Conservation (phyloP, 2,113 vertebrate genomes). For the Oplegnathus fasciatus region DNA sequence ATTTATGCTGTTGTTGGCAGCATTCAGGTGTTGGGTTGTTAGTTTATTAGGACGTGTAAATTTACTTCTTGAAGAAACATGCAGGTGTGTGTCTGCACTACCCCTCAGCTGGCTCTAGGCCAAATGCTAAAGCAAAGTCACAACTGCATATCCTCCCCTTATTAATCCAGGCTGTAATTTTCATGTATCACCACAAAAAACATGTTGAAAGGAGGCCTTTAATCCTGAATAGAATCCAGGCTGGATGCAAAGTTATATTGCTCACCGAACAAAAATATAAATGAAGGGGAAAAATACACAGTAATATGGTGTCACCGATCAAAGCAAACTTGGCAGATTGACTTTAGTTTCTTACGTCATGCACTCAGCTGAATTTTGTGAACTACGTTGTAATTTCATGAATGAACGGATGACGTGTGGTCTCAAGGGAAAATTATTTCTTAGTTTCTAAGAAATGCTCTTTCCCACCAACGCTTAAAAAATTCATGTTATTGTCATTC, state of each 20-base stretch:
- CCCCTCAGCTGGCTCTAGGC: constrained; percentile 48
- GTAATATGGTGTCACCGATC: no score
- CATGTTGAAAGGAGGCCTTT: not conserved
- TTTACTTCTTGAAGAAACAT: constrained; percentile 50
- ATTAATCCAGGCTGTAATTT: not conserved
- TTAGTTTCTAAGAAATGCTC: not conserved
- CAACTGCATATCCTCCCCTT: not conserved
- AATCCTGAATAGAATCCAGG: not conserved
- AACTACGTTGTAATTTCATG: not conserved
- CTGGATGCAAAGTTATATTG: not conserved
- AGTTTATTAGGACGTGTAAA: constrained; percentile 57
- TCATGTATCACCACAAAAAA: not conserved
- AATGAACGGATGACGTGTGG: not conserved
- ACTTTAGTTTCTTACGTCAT: not conserved
- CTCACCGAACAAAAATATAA: constrained; percentile 1
- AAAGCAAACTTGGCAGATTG: not conserved
- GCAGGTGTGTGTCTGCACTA: constrained; percentile 64
- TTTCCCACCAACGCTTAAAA: not conserved
- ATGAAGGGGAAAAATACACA: not conserved
- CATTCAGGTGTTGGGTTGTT: constrained; percentile 19
- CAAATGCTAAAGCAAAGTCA: constrained; percentile 36
- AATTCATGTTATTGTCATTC: not conserved
- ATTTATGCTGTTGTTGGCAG: constrained; percentile 27
- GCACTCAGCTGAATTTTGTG: not conserved
- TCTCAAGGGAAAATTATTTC: not conserved